Base-by-base conservation (phyloP, 2,888 invertebrate genomes). In the Petrophora chlorosata region DNA sequence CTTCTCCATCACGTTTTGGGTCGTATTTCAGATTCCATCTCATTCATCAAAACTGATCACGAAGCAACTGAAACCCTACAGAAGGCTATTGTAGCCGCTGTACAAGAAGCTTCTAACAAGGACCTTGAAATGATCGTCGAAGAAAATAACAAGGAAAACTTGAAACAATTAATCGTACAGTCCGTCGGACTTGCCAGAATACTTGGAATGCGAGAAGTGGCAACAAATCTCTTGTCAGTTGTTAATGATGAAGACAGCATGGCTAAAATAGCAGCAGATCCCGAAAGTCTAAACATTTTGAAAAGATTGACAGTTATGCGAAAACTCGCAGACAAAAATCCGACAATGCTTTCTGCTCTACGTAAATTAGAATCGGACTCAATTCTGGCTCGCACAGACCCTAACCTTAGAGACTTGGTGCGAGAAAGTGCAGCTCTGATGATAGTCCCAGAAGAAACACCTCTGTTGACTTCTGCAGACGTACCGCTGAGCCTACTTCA, bases 341-440 rank as follows among this genome's bases (percentile, higher is more conserved):
- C 94, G 2, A 92, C 91, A 10, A 87, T 94, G 49, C 85, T 91
- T 56, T 90, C 91, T 5, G 94, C 94, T 0, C 80, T 95, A 10
- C 85, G 88, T 15, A 92, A 93, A 62, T 79, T 95, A 25, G 92
- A 92, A 70, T 91, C 91, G 33, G 92, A 94, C 68, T 93, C 94
- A 7, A 93, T 93, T 67, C 80, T 92, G 51, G 94, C 94, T 46
- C 92, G 93, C 48, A 92, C 92, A 12, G 94, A 95, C 82, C 94
- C 95, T 22, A 91, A 92, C 53, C 85, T 95, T 13, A 88, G 95
- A 35, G 93, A 94, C 67, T 83, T 95, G 35, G 93, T 95, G 0
- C 85, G 94, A 63, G 94, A 95, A 75, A 95, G 95, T 74, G 95
- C 94, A 1, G 93, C 93, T 3, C 80, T 95, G 15, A 92, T 95